Evolutionary conservation across 2,113 vertebrate species (phyloP).

Genomic region (Ochotona princeps): DNA sequence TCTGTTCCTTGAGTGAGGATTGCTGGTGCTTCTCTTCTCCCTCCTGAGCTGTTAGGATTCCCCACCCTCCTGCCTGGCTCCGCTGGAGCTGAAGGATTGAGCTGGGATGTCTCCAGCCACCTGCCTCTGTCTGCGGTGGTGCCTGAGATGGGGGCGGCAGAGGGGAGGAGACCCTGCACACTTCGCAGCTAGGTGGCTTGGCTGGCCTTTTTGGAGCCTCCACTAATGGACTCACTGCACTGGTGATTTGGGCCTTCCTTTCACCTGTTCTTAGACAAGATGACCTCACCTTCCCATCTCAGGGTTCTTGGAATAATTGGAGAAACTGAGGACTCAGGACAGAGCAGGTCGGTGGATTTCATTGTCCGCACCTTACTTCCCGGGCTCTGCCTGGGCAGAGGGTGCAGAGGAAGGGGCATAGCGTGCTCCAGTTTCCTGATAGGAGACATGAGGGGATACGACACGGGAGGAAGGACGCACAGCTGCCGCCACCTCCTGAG

Average conservation of each 20-base stretch:
- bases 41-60: not conserved
- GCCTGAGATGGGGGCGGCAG: not conserved
- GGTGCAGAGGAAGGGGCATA: not conserved
- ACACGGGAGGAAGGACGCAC: not conserved
- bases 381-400: not conserved
- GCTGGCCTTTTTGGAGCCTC: not conserved
- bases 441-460: accelerated
- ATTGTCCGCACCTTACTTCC: not conserved
- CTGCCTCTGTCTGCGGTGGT: too few relatives aligned
- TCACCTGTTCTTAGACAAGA: not conserved
- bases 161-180: not conserved
- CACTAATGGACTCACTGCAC: accelerated
- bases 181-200: not conserved
- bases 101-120: accelerated
- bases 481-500: not conserved
- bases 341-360: not conserved
- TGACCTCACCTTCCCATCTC: accelerated
- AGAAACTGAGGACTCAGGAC: not conserved
- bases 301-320: not conserved
- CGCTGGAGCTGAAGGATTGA: not conserved
- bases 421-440: not conserved
- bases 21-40: not conserved
- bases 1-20: not conserved
- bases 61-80: too few relatives aligned
- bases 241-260: not conserved